Evolutionary conservation across 1,140 invertebrate genomes (phyloP).

Genomic region (Diachasma alloeum): DNA sequence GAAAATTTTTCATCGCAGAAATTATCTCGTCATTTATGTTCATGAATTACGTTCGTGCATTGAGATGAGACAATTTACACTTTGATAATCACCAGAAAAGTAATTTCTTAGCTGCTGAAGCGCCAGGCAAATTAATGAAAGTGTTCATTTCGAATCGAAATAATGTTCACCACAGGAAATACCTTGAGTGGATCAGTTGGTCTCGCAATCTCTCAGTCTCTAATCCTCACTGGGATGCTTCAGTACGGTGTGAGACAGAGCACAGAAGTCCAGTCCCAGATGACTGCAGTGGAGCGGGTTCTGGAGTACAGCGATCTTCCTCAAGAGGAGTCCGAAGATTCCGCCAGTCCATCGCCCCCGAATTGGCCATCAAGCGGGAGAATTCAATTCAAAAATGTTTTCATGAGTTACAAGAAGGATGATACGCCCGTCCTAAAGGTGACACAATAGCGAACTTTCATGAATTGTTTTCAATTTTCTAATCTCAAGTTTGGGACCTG

Average conservation of each 20-base stretch:
- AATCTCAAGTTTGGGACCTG: too few species aligned
- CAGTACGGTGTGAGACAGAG: conserved; percentile 85
- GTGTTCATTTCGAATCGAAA: neutral
- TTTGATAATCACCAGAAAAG: too few species aligned
- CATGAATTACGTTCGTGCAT: too few species aligned
- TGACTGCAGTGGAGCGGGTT: conserved; percentile 84
- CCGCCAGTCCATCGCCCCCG: conserved; percentile 49
- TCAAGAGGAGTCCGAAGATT: conserved; percentile 63
- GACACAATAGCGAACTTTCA: too few species aligned
- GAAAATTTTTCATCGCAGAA: too few species aligned
- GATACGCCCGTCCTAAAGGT: conserved; percentile 76
- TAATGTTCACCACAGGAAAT: conserved; percentile 38
- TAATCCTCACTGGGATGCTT: conserved; percentile 81
- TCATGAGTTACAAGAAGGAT: conserved; percentile 71
- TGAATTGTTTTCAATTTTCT: too few species aligned
- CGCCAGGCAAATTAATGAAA: too few species aligned
- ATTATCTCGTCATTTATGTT: too few species aligned
- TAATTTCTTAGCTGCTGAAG: too few species aligned
- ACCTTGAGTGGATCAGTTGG: conserved; percentile 74
- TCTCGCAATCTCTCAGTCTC: conserved; percentile 83
- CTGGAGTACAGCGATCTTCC: conserved; percentile 77
- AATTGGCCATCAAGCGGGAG: conserved; percentile 62
- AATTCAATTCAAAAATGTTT: conserved; percentile 70
- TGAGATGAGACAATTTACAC: too few species aligned
- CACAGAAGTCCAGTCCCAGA: conserved; percentile 76